Base-by-base conservation (phyloP, 2,888 invertebrate genomes). In the Pyrgus malvae region DNA sequence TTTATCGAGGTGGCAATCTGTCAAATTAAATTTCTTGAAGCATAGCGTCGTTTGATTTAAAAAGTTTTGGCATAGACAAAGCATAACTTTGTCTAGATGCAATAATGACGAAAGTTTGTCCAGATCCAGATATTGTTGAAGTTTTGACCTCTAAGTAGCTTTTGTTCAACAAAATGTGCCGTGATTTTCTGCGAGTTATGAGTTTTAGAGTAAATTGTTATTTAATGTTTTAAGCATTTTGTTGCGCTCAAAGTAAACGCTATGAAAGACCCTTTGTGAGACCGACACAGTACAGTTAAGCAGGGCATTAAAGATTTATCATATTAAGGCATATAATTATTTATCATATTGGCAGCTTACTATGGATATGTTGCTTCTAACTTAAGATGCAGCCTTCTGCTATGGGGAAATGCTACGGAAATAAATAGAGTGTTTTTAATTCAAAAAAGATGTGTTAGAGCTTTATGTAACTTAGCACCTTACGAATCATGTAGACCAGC, bases 1-100 rank as follows among this genome's bases (percentile, higher is more conserved):
- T 53, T 45, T 53, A 53, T 31, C 5, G 45, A 45, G 14, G 45
- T 45, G 53, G 37, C 29, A 29, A 53, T 53, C 44, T 53, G 38
- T 45, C 53, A 16, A 53, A 44, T 53, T 38, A 53, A 53, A 45
- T 38, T 21, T 53, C 38, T 11, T 2, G 21, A 38, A 44, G 35
- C 8, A 27, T n/a, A 27, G 5, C 7, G 12, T 37, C 21, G 53
- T 53, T 53, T 53, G 3, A 53, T 35, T 50, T 25, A 12, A 14
- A 29, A 50, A 50, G 40, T 50, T 41, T 9, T 8, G 37, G 41
- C 21, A 41, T n/a, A 14, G 40, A 50, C 41, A 17, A 23, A 14
- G 16, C 23, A 1, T 9, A 40, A 29, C 12, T 16, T 31, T 8
- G 29, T 31, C 2, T 9, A 17, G 14, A 8, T 40, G 31, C 29